phyloP scores from a whole-genome alignment of 2,888 invertebrate genomes.

The Stomorhina lunata region DNA sequence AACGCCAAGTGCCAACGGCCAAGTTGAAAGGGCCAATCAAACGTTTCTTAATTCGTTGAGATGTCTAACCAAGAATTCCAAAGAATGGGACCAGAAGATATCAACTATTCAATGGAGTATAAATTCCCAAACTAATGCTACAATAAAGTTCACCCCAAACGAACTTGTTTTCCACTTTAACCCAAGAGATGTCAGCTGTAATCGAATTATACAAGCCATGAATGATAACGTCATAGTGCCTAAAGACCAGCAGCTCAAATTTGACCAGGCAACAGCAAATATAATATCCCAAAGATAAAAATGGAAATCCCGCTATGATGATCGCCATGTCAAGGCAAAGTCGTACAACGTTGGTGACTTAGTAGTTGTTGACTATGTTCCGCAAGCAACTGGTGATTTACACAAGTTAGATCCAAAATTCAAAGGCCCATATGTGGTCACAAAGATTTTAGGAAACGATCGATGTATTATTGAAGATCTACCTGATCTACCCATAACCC shows the following conservation, averaged over 20 bases:
- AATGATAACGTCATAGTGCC: neutral
- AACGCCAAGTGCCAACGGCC: conserved; percentile 45
- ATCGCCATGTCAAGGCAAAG: no score
- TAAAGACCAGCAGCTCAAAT: neutral
- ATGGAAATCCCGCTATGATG: conserved; percentile 53
- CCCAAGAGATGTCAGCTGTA: neutral
- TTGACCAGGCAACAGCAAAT: neutral
- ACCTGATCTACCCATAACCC: conserved; percentile 9
- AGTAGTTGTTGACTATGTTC: no score
- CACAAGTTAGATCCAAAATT: neutral
- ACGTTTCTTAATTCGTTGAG: no score
- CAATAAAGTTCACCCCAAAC: no score
- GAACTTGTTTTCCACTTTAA: neutral
- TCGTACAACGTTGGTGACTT: no score
- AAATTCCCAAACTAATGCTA: no score
- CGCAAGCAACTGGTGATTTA: neutral
- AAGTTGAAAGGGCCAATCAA: conserved; percentile 38
- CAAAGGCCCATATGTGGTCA: no score
- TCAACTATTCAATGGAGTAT: no score
- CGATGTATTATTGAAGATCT: conserved; percentile 45
- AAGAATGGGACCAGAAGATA: no score
- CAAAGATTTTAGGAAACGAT: neutral
- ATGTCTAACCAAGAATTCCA: no score
- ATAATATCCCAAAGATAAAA: neutral
- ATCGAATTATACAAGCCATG: neutral